Percentiles rank a stretch among this genome's conserved stretches.
These are phyloP conservation scores for Macrostomum lignano DNA, from an alignment of 1,140 invertebrate species.

Conservation along the genomic window DNA sequence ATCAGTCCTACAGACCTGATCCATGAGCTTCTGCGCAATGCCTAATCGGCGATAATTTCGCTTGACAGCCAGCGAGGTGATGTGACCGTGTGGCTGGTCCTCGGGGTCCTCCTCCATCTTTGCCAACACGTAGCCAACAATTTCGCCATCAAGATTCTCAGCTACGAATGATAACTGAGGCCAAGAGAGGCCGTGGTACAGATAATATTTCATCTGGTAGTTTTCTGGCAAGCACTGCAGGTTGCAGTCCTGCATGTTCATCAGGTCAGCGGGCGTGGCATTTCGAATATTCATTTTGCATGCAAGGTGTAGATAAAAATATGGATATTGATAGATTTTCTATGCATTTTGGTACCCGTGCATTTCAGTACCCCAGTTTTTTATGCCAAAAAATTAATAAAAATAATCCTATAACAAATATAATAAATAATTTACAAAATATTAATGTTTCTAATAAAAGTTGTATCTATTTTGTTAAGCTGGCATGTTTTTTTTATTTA, in stretches of 20 bases:
- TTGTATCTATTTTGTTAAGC: too few species aligned
- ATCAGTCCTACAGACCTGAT: too few species aligned
- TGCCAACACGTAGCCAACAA: constrained; percentile 87
- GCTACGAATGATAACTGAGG: constrained; percentile 88
- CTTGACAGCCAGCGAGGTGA: constrained; percentile 53
- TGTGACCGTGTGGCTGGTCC: constrained; percentile 91
- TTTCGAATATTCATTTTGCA: constrained; percentile 6
- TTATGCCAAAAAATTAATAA: too few species aligned
- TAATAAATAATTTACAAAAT: too few species aligned
- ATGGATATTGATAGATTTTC: too few species aligned
- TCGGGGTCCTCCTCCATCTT: constrained; percentile 99
- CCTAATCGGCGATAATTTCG: constrained; percentile 46
- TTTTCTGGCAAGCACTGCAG: constrained; percentile 90
- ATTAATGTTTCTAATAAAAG: too few species aligned
- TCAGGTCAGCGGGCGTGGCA: constrained; percentile 39
- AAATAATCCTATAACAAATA: too few species aligned
- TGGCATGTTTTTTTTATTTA: too few species aligned
- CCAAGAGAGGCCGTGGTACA: constrained; percentile 94
- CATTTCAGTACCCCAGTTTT: too few species aligned
- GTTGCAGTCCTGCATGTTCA: constrained; percentile 99
- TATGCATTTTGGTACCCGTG: too few species aligned
- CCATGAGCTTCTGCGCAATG: constrained; percentile 93
- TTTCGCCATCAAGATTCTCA: constrained; percentile 77
- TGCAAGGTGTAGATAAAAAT: too few species aligned
- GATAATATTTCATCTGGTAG: constrained; percentile 99